Evolutionary conservation across 2,113 vertebrate species (phyloP).

Genomic region (Macroglossus sobrinus): DNA sequence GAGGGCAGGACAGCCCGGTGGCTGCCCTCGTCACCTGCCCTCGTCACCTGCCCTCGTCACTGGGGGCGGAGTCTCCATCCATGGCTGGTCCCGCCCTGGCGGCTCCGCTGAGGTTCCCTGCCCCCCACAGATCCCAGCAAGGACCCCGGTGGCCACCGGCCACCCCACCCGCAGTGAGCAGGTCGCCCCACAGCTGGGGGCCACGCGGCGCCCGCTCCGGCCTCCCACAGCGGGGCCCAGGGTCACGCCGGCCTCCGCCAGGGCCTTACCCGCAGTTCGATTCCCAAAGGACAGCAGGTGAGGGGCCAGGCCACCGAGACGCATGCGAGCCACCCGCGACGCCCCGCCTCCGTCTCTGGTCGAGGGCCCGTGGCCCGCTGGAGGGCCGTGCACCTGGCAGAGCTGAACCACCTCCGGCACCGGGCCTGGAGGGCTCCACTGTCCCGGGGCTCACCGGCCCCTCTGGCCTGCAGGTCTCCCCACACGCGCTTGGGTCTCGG

Average conservation of each 20-base stretch:
- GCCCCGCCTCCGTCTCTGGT: accelerated
- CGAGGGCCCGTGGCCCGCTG: not conserved
- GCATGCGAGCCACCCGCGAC: accelerated
- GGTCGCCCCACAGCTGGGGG: accelerated
- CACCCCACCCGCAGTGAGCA: accelerated
- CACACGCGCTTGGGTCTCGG: not conserved
- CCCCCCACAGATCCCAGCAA: not conserved
- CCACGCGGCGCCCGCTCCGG: accelerated
- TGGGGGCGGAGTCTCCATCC: accelerated
- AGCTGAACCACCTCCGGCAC: no score
- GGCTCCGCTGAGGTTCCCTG: not conserved
- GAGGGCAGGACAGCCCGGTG: not conserved
- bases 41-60: not conserved
- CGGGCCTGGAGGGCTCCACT: accelerated
- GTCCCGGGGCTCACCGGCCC: accelerated
- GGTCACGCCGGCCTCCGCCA: accelerated
- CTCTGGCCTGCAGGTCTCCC: not conserved
- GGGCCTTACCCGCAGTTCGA: accelerated
- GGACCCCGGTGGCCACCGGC: not conserved
- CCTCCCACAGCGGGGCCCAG: accelerated
- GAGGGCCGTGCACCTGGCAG: accelerated
- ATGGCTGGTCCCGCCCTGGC: accelerated
- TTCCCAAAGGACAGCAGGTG: not conserved
- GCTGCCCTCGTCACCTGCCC: not conserved
- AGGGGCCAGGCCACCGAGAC: accelerated